Conservation (phyloP, 1,140 invertebrate genomes). For the Bombus turneri region DNA sequence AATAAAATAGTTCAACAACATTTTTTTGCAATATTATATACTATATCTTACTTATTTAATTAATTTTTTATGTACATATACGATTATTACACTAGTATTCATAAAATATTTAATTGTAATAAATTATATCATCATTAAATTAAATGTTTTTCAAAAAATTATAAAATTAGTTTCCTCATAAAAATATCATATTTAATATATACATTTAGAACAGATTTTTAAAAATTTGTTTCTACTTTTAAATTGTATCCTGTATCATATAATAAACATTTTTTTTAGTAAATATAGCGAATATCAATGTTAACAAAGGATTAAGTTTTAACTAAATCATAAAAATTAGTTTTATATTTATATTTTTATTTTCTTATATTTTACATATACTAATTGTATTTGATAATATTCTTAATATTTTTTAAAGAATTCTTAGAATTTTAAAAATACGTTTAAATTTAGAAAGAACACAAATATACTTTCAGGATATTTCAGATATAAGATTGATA, state of each 20-base stretch:
- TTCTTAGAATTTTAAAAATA: background rate
- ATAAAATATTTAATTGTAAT: conserved; percentile 27
- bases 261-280: conserved; percentile 19
- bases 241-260: background rate
- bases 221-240: conserved; percentile 13
- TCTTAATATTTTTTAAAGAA: background rate
- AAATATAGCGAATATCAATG: background rate
- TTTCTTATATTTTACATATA: background rate
- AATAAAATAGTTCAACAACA: background rate
- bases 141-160: conserved; percentile 10
- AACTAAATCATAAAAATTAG: background rate
- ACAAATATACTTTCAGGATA: background rate
- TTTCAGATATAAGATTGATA: background rate
- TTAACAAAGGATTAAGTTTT: background rate
- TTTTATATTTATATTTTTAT: background rate
- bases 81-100: conserved; percentile 1
- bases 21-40: conserved; percentile 2
- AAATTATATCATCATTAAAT: conserved; percentile 25
- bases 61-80: conserved; percentile 7
- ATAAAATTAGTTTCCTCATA: conserved; percentile 27
- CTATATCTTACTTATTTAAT: background rate
- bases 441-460: background rate
- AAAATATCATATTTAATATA: conserved; percentile 11
- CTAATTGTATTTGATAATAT: background rate
- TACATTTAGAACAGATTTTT: background rate